Base-by-base conservation (phyloP, 2,888 invertebrate genomes). In the Trissoscelio sp. region DNA sequence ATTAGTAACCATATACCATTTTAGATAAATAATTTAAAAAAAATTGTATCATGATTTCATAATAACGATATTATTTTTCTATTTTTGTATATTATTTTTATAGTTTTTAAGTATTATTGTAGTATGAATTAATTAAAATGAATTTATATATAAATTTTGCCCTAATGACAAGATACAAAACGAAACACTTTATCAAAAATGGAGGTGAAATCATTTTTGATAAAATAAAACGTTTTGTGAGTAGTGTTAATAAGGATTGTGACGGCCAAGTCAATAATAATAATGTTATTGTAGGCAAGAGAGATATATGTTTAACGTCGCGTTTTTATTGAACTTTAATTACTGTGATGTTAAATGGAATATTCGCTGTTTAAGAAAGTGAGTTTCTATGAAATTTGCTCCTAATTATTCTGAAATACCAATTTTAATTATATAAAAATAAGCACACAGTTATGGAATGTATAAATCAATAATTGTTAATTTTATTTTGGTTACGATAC, bases 221-320 rank as follows among this genome's bases (percentile, higher is more conserved):
- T 31, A 57, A 46, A 31, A 11, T 55, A n/a, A 20, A 18, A 3
- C 72, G 31, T 46, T 73, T 74, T 66, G 66, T 9, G 9, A 44
- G 3, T 37, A 11, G 4, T 5, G 3, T 9, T 18, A 20, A n/a
- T 44, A 42, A 69, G 77, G 66, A 77, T 77, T 20, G 77, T 62
- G 69, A 77, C 77, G 69, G 55, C 34, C 16, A 72, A 57, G 51
- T 69, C 79, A 58, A 79, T 72, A 57, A 79, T 72, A n/a, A 64
- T 72, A 79, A 79, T 79, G 72, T 79, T 37, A 34, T 57, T 28
- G 16, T n/a, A 66, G 58, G 70, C 72, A 34, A 66, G 66, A 70
- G 60, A 73, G 44, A 77, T 20, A 46, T 18, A 28, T 24, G 28
- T 57, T 4, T 46, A 55, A 42, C 60, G 14, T 44, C 24, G 4